Conservation (phyloP, 2,113 vertebrate genomes). For the Acinonyx jubatus region DNA sequence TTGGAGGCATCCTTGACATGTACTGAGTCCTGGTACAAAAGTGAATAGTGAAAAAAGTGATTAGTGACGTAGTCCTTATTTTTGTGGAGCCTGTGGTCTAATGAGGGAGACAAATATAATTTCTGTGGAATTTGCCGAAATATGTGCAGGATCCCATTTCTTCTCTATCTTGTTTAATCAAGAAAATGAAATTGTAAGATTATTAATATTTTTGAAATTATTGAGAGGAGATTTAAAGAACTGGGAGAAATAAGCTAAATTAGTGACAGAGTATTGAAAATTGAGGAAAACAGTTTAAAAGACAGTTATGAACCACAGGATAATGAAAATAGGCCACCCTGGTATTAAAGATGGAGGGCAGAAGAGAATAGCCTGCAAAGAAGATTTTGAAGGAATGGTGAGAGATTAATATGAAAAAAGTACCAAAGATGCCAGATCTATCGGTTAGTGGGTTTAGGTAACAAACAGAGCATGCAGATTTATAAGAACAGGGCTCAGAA, state of each 20-base stretch:
- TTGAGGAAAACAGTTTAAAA: neutral
- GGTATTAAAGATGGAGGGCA: neutral
- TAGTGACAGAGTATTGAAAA: conserved; percentile 28
- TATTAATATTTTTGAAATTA: conserved; percentile 25
- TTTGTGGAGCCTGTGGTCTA: neutral
- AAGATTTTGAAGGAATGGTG: neutral
- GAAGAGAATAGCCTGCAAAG: neutral
- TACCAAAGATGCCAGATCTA: neutral
- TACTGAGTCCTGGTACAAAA: neutral
- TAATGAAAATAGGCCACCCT: neutral
- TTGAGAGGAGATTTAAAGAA: conserved; percentile 33
- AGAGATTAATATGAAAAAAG: neutral
- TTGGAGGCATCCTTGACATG: neutral
- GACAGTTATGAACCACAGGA: neutral
- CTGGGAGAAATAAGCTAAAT: conserved; percentile 3
- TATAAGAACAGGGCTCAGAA: neutral
- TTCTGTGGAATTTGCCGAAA: conserved; percentile 32
- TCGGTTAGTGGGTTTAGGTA: neutral
- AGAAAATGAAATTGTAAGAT: conserved; percentile 44
- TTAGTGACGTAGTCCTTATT: neutral
- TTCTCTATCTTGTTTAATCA: neutral
- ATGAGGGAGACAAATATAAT: neutral
- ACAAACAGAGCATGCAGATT: neutral
- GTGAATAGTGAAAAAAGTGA: neutral
- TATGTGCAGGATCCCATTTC: neutral